Evolutionary conservation across 2,113 vertebrate species (phyloP).

Genomic region (Ciconia boyciana): DNA sequence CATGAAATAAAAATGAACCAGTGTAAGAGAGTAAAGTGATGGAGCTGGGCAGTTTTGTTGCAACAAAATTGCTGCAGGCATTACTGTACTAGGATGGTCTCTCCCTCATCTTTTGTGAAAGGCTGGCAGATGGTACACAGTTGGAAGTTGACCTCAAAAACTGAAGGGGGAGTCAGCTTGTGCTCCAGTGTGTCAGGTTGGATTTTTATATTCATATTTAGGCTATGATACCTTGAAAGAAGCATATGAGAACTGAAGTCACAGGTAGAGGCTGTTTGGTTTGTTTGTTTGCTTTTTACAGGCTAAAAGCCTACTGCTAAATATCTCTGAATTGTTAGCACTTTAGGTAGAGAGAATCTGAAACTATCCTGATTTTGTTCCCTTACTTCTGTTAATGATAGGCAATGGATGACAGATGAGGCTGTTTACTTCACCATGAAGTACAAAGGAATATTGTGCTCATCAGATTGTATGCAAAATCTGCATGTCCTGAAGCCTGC

Average conservation of each 20-base stretch:
- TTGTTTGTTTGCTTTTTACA: background rate
- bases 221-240: background rate
- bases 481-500: constrained; percentile 4
- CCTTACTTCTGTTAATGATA: background rate
- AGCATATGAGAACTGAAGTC: background rate
- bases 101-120: background rate
- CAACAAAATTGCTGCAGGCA: background rate
- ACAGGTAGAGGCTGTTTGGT: background rate
- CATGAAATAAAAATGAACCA: background rate
- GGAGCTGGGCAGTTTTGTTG: background rate
- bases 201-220: background rate
- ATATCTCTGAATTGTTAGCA: background rate
- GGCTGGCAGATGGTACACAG: background rate
- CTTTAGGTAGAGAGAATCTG: background rate
- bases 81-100: background rate
- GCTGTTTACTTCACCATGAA: constrained; percentile 26
- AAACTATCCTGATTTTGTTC: background rate
- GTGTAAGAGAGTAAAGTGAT: background rate
- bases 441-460: constrained; percentile 44
- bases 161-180: background rate
- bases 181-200: background rate
- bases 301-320: background rate
- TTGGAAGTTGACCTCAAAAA: background rate
- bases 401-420: background rate
- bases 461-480: background rate